Evolutionary conservation across 2,113 vertebrate genomes (phyloP).

Genomic region (Nanorana parkeri): DNA sequence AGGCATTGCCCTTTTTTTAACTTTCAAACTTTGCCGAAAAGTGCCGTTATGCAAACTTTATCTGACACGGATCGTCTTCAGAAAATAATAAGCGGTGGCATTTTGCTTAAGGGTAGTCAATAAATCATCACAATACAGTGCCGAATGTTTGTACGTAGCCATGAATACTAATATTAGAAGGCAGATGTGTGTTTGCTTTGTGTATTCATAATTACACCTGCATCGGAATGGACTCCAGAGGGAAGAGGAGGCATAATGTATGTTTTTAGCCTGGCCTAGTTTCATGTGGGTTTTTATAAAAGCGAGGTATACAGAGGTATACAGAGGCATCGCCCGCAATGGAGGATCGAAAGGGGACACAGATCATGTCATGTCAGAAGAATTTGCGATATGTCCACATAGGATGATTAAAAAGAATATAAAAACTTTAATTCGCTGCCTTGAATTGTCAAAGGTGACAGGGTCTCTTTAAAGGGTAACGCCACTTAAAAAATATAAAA

Average conservation of each 20-base stretch:
- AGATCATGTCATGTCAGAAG: too few species aligned
- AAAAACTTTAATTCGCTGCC: too few species aligned
- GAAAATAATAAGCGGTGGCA: conserved; percentile 47
- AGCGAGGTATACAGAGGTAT: too few species aligned
- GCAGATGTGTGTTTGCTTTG: conserved; percentile 15
- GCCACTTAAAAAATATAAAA: too few species aligned
- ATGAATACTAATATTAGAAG: conserved; percentile 53
- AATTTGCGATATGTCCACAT: too few species aligned
- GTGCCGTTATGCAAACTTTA: conserved; percentile 36
- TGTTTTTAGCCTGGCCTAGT: not conserved
- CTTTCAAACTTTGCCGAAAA: conserved; percentile 49
- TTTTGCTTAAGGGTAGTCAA: conserved; percentile 57
- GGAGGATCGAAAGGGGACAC: too few species aligned
- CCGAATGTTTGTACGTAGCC: not conserved
- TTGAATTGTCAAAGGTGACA: too few species aligned
- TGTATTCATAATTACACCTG: not conserved
- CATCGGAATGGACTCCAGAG: not conserved
- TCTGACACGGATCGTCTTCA: conserved; percentile 45
- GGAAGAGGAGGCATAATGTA: not conserved
- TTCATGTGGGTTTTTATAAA: not conserved
- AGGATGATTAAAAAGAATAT: too few species aligned
- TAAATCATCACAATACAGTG: conserved; percentile 52
- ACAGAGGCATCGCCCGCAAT: too few species aligned
- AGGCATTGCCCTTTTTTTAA: conserved; percentile 45
- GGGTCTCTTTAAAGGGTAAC: too few species aligned